Percentiles rank a stretch among this genome's conserved stretches.
These are phyloP conservation scores for Campylomormyrus tamandua DNA, from an alignment of 2,113 vertebrate species.

Conservation along the genomic window DNA sequence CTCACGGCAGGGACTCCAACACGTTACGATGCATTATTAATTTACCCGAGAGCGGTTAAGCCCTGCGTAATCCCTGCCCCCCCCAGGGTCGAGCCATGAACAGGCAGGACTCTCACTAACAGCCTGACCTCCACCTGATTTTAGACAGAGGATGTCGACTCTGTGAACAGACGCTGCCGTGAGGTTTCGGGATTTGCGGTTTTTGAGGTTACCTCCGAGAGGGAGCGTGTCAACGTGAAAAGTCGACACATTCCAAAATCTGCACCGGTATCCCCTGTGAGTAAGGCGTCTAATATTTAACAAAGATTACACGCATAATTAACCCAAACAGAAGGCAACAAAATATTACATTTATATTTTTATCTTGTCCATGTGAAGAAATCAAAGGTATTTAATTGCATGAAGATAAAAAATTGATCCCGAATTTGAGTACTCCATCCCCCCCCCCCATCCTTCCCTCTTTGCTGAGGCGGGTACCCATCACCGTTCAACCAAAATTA, in stretches of 20 bases:
- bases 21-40: slow-evolving; percentile 17
- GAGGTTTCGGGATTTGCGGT: neutral
- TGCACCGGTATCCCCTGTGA: neutral
- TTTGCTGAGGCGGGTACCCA: neutral
- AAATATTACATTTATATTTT: neutral
- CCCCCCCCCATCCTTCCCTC: neutral
- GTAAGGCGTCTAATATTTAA: neutral
- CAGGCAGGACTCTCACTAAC: neutral
- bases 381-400: neutral
- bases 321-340: neutral
- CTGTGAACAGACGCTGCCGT: neutral
- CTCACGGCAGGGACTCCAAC: neutral
- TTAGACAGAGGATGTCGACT: neutral
- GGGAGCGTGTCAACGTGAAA: neutral
- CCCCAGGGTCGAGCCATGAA: neutral
- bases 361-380: neutral
- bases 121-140: neutral
- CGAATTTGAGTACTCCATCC: neutral
- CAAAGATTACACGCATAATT: neutral
- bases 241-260: neutral
- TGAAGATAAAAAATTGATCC: neutral
- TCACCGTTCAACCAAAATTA: neutral
- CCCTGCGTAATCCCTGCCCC: neutral
- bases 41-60: neutral
- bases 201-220: neutral